Percentiles rank a stretch among this genome's conserved stretches.
Evolutionary conservation across 35 echinoderm and acorn worm species (phyloP).

Genomic region (Lytechinus variegatus): DNA sequence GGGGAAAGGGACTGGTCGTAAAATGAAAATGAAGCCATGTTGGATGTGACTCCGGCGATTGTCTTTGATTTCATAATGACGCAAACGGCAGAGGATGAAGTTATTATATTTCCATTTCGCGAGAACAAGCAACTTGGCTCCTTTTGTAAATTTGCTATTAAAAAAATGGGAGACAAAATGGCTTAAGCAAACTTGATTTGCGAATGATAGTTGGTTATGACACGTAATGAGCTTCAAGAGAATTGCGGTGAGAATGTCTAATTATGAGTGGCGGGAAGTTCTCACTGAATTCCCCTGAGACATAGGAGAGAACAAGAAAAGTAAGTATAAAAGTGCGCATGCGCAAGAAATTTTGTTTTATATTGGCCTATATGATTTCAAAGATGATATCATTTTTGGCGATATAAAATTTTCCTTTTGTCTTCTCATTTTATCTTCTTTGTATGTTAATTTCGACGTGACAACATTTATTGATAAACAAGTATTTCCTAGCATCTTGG

Average conservation of each 20-base stretch:
- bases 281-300: slow-evolving; percentile 20
- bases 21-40: not conserved
- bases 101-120: slow-evolving; percentile 6
- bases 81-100: not conserved
- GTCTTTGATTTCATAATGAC: not conserved
- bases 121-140: not conserved
- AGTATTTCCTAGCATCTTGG: too few species aligned
- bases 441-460: too few species aligned
- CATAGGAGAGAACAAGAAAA: not conserved
- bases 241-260: slow-evolving; percentile 33
- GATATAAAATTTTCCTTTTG: not conserved
- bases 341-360: not conserved
- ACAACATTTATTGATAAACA: too few species aligned
- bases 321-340: not conserved
- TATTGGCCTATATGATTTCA: not conserved
- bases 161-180: slow-evolving; percentile 1
- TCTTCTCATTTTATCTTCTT: not conserved
- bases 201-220: slow-evolving; percentile 41
- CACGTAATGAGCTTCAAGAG: slow-evolving; percentile 39
- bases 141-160: not conserved
- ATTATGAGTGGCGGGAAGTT: slow-evolving; percentile 48
- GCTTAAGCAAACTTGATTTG: not conserved
- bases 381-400: not conserved
- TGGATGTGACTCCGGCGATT: not conserved
- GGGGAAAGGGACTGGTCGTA: not conserved